Evolutionary conservation across 1,140 invertebrate species (phyloP).

Genomic region (Diachasmimorpha longicaudata): DNA sequence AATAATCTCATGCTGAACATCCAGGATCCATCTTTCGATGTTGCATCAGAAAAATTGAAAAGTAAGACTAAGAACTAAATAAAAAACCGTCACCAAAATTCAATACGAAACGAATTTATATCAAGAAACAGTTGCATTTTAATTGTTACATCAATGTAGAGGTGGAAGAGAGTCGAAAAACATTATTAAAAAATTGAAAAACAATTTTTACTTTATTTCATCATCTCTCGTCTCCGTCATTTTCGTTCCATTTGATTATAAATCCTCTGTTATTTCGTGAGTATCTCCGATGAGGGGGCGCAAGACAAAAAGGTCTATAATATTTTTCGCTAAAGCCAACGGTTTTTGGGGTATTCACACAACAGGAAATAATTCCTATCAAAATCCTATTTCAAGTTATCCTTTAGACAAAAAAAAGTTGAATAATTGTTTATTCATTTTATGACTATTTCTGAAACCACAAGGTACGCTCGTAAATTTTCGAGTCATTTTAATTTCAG

Average conservation of each 20-base stretch:
- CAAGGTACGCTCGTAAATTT: slow-evolving; percentile 34
- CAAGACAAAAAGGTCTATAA: too few relatives aligned
- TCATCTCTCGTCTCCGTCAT: not conserved
- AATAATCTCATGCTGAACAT: slow-evolving; percentile 97
- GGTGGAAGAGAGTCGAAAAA: not conserved
- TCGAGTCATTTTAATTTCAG: slow-evolving; percentile 41
- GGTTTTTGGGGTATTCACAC: not conserved
- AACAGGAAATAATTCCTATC: not conserved
- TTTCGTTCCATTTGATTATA: not conserved
- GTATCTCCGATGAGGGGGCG: too few relatives aligned
- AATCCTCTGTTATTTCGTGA: too few relatives aligned
- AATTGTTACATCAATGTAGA: slow-evolving; percentile 8
- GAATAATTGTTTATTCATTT: not conserved
- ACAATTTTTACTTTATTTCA: not conserved
- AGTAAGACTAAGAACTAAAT: slow-evolving; percentile 69
- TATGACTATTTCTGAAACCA: not conserved
- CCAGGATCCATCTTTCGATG: slow-evolving; percentile 92
- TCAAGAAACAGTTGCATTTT: slow-evolving; percentile 10
- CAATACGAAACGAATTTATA: not conserved
- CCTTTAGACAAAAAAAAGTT: too few relatives aligned
- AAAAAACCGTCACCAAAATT: not conserved
- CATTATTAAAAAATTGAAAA: slow-evolving; percentile 2
- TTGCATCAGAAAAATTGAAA: slow-evolving; percentile 82
- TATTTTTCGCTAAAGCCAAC: too few relatives aligned
- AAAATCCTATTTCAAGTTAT: not conserved